phyloP scores from a whole-genome alignment of 2,888 invertebrate genomes.

The Galeruca laticollis region DNA sequence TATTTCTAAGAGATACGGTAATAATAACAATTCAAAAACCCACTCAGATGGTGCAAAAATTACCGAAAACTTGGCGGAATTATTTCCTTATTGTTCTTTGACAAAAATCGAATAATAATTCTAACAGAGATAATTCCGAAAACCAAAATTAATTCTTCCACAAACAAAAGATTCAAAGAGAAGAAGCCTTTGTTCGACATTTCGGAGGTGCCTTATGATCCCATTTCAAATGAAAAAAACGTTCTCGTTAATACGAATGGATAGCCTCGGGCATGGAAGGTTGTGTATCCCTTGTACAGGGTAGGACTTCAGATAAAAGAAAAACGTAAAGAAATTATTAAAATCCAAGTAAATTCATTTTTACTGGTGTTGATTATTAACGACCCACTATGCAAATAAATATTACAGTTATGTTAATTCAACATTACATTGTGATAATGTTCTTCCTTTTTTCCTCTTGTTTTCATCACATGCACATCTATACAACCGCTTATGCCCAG shows the following conservation, averaged over 20 bases:
- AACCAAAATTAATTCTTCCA: slow-evolving; percentile 36
- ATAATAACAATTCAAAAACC: background rate
- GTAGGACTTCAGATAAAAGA: background rate
- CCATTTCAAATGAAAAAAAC: slow-evolving; percentile 42
- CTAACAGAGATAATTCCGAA: slow-evolving; percentile 27
- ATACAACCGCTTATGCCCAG: no score
- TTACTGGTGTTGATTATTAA: no score
- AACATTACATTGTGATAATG: no score
- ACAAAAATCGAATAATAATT: slow-evolving; percentile 26
- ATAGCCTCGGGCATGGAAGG: slow-evolving; percentile 42
- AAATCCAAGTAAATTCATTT: no score
- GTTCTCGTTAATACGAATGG: slow-evolving; percentile 45
- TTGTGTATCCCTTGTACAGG: slow-evolving; percentile 38
- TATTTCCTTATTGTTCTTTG: slow-evolving; percentile 20
- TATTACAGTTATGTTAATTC: no score
- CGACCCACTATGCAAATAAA: no score
- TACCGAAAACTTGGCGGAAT: slow-evolving; percentile 7
- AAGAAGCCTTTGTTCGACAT: slow-evolving; percentile 38
- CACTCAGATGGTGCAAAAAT: slow-evolving; percentile 18
- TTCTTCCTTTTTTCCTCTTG: no score
- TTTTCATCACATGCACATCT: no score
- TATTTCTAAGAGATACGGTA: no score
- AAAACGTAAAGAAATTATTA: background rate
- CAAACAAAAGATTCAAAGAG: slow-evolving; percentile 33
- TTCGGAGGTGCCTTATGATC: slow-evolving; percentile 44